Percentiles rank a stretch among this genome's conserved stretches.
Conservation (phyloP, 30 jellyfish, hydroid and myxozoan species). For the Catostylus mosaicus region DNA sequence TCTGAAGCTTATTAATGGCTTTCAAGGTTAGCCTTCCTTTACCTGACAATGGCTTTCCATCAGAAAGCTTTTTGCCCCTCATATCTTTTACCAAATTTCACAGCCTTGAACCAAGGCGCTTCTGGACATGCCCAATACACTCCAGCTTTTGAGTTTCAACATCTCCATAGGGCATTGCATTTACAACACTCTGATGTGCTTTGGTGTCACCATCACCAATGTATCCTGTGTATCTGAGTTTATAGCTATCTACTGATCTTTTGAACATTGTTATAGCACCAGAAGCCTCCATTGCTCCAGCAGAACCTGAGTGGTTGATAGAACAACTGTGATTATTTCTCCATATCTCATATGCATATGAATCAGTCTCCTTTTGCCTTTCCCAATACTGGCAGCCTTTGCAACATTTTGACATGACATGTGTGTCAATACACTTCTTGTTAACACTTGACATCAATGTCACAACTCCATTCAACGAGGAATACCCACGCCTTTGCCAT, state of each 20-base stretch:
- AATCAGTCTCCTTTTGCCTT: not conserved
- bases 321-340: constrained; percentile 27
- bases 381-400: not conserved
- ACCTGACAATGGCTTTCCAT: not conserved
- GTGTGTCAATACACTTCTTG: not conserved
- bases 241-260: constrained; percentile 31
- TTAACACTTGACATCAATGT: not conserved
- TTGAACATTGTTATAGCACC: constrained; percentile 31
- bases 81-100: not conserved
- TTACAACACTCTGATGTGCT: not conserved
- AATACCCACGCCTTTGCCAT: not conserved
- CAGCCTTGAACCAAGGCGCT: not conserved
- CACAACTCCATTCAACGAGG: not conserved
- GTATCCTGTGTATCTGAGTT: constrained; percentile 29
- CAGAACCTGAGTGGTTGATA: constrained; percentile 37
- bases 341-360: constrained; percentile 31
- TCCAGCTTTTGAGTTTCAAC: not conserved
- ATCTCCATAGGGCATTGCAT: not conserved
- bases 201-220: constrained; percentile 65
- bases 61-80: not conserved
- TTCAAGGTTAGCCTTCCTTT: not conserved
- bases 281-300: constrained; percentile 63
- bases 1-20: not conserved
- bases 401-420: not conserved
- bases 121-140: not conserved